These are phyloP conservation scores for Lobophora halterata DNA, from an alignment of 2,888 invertebrate species.

Conservation along the genomic window DNA sequence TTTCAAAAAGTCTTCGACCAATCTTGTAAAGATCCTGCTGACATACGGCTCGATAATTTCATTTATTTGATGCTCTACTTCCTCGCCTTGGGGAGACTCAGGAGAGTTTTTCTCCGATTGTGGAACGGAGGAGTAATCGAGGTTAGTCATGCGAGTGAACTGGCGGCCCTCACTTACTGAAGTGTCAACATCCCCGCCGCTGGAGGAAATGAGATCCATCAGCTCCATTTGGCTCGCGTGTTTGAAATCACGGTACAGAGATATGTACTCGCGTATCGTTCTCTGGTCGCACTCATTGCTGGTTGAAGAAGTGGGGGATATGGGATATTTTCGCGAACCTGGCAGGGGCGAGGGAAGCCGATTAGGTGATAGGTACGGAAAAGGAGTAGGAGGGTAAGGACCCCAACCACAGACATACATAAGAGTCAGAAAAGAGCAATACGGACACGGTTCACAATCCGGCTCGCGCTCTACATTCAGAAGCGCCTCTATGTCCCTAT, in stretches of 20 bases:
- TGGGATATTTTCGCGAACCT: neutral
- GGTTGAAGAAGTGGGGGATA: conserved; percentile 3
- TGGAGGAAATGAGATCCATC: conserved; percentile 1
- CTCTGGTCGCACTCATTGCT: neutral
- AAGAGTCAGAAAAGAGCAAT: conserved; percentile 7
- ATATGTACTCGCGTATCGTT: conserved; percentile 4
- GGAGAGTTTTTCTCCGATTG: neutral
- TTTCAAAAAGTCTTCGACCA: conserved; percentile 16
- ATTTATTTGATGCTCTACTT: conserved; percentile 9
- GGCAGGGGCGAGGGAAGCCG: neutral
- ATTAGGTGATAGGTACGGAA: conserved; percentile 5
- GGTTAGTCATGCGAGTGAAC: neutral
- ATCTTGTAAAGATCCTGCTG: conserved; percentile 8
- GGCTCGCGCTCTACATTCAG: conserved; percentile 4
- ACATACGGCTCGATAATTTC: conserved; percentile 14
- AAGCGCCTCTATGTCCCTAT: conserved; percentile 6
- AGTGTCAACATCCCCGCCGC: too few relatives aligned
- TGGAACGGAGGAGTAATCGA: neutral
- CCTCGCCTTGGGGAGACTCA: neutral
- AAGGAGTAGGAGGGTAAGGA: conserved; percentile 12
- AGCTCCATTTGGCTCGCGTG: conserved; percentile 14
- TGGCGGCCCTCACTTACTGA: neutral
- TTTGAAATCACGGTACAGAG: conserved; percentile 15
- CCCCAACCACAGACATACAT: conserved; percentile 6
- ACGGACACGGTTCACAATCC: conserved; percentile 11